phyloP scores from a whole-genome alignment of 2,888 invertebrate genomes.

The Hyles lineata region DNA sequence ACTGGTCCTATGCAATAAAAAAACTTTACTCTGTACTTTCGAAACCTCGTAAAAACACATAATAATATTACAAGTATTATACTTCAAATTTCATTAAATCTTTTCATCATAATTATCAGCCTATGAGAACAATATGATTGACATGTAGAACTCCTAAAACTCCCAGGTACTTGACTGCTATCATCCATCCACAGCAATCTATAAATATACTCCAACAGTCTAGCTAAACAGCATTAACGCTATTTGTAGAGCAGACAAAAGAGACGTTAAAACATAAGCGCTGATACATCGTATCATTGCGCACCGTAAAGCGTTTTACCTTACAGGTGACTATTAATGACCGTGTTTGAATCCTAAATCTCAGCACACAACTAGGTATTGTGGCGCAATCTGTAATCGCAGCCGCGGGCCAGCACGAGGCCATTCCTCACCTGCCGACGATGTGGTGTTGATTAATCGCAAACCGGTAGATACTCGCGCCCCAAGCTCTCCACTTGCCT shows the following conservation, averaged over 20 bases:
- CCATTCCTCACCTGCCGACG: constrained; percentile 52
- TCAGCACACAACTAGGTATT: constrained; percentile 30
- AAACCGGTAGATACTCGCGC: constrained; percentile 40
- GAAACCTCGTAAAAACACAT: no score
- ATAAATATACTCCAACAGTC: no score
- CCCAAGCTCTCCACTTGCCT: constrained; percentile 37
- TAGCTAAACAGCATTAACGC: background rate
- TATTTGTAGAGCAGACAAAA: constrained; percentile 16
- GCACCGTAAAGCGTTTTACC: constrained; percentile 5
- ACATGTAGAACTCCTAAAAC: no score
- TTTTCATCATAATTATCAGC: no score
- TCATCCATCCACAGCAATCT: no score
- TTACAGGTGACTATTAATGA: constrained; percentile 31
- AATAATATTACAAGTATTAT: no score
- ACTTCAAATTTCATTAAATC: no score
- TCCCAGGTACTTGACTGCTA: no score
- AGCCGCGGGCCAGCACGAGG: constrained; percentile 55
- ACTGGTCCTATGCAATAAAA: no score
- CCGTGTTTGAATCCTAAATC: constrained; percentile 29
- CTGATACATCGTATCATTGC: constrained; percentile 3
- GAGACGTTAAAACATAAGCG: constrained; percentile 23
- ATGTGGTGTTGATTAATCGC: constrained; percentile 56
- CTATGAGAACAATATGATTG: no score
- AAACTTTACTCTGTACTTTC: no score
- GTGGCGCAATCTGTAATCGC: constrained; percentile 57